Conservation (phyloP, 2,888 invertebrate genomes). For the Charanyca ferruginea region DNA sequence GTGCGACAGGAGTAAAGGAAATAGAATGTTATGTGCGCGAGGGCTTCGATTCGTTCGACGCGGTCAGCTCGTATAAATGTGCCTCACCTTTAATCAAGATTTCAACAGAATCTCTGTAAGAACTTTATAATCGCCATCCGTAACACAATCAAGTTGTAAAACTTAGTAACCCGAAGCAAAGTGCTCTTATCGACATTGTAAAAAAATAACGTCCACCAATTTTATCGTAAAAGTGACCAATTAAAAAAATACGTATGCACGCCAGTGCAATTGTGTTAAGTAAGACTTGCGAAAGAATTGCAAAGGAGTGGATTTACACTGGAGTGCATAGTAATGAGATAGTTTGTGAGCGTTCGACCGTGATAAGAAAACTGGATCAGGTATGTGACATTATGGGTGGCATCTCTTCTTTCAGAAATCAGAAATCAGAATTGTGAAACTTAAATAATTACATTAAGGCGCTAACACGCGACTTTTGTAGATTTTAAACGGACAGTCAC, state of each 20-base stretch:
- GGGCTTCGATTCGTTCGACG: no score
- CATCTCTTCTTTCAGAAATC: no score
- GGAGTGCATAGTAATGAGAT: constrained; percentile 40
- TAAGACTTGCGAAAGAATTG: constrained; percentile 31
- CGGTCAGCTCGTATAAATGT: no score
- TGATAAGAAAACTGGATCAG: background rate
- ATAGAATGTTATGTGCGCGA: no score
- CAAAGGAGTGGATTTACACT: constrained; percentile 15
- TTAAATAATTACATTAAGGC: no score
- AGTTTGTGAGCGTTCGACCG: constrained; percentile 22
- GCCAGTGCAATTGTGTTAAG: constrained; percentile 56
- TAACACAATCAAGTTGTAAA: constrained; percentile 16
- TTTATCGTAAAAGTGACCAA: constrained; percentile 35
- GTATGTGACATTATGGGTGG: background rate
- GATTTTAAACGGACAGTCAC: no score
- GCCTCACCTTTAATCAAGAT: no score
- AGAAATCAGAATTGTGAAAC: no score
- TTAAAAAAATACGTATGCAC: constrained; percentile 47
- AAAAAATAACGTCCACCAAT: constrained; percentile 29
- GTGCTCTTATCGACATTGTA: constrained; percentile 1
- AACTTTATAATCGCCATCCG: constrained; percentile 17
- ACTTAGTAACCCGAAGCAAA: constrained; percentile 20
- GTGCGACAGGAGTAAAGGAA: no score
- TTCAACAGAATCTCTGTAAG: background rate
- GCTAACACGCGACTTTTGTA: no score